Percentiles rank a stretch among this genome's conserved stretches.
Evolutionary conservation across 2,888 invertebrate species (phyloP).

Genomic region (Metacarcinus magister): DNA sequence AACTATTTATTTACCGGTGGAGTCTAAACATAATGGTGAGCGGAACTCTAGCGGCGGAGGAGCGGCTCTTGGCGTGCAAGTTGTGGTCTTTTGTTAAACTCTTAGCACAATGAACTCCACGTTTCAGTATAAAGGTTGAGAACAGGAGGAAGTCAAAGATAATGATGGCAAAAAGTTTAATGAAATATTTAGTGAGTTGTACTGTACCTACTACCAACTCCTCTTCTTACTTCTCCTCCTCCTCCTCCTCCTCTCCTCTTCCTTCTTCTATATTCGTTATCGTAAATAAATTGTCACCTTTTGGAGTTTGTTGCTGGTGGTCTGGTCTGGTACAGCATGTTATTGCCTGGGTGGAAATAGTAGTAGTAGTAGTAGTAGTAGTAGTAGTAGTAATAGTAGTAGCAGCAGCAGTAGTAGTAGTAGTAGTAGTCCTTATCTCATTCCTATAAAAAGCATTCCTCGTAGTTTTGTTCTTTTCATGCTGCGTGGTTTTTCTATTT

Average conservation of each 20-base stretch:
- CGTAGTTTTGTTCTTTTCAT: too few species aligned
- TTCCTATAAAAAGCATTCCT: too few species aligned
- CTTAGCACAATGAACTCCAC: neutral
- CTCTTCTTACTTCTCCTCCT: neutral
- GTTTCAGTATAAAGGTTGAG: neutral
- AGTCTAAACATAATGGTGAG: neutral
- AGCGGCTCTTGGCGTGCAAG: neutral
- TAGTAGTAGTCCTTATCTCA: too few species aligned
- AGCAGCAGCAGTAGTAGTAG: too few species aligned
- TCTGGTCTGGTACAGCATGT: too few species aligned
- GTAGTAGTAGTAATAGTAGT: too few species aligned
- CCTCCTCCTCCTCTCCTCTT: neutral
- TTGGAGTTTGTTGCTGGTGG: too few species aligned
- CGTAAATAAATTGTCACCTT: too few species aligned
- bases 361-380: too few species aligned
- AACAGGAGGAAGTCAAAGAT: neutral
- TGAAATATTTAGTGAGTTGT: neutral
- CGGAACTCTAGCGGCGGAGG: neutral
- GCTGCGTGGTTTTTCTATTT: neutral
- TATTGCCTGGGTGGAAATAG: too few species aligned
- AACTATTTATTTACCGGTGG: neutral
- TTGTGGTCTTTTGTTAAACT: neutral
- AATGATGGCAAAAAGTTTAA: constrained; percentile 23
- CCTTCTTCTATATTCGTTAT: too few species aligned
- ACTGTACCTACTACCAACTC: neutral